Percentiles rank a stretch among this genome's conserved stretches.
These are phyloP conservation scores for Balearica regulorum DNA, from an alignment of 2,797 vertebrate species.

Conservation along the genomic window DNA sequence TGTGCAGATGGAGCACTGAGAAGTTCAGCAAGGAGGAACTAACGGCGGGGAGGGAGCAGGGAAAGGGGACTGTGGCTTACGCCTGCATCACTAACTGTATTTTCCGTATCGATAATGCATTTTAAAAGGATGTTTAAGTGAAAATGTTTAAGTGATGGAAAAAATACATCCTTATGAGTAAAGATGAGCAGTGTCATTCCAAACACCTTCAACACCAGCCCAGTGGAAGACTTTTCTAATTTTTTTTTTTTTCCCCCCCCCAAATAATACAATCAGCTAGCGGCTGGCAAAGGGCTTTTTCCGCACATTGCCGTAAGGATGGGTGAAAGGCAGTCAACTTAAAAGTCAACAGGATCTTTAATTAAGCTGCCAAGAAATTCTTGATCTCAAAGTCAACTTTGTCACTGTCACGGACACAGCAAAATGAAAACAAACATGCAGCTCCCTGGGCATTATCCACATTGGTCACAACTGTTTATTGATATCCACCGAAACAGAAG, in stretches of 20 bases:
- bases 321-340: neutral
- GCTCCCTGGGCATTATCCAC: neutral
- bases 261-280: neutral
- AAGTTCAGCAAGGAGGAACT: neutral
- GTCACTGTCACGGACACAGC: neutral
- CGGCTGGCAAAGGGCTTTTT: neutral
- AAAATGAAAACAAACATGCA: neutral
- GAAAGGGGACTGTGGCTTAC: neutral
- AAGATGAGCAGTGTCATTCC: neutral
- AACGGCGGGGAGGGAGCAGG: accelerated
- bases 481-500: neutral
- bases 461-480: neutral
- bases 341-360: neutral
- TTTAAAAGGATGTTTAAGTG: neutral
- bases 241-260: neutral
- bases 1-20: neutral
- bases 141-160: neutral
- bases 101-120: neutral
- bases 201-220: neutral
- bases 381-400: neutral
- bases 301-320: neutral
- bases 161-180: neutral
- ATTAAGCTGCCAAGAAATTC: neutral
- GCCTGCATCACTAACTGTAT: neutral
- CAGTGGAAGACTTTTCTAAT: neutral